Evolutionary conservation across 2,888 invertebrate genomes (phyloP).

Genomic region (Fragum whitleyi): DNA sequence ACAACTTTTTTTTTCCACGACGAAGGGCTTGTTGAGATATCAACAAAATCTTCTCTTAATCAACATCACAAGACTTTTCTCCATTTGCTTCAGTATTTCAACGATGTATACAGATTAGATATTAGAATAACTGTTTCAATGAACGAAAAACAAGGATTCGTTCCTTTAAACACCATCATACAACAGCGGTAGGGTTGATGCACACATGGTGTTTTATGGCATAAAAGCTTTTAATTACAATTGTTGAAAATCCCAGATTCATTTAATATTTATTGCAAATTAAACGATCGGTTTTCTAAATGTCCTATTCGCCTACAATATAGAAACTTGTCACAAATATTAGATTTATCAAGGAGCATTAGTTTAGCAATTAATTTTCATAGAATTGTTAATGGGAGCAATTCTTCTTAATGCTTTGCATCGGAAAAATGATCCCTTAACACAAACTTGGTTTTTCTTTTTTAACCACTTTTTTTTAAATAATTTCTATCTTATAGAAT

Average conservation of each 20-base stretch:
- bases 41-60: too few species aligned
- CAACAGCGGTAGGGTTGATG: background rate
- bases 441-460: too few species aligned
- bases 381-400: slow-evolving; percentile 4
- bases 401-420: background rate
- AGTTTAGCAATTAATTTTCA: slow-evolving; percentile 21
- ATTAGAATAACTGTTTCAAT: too few species aligned
- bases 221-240: slow-evolving; percentile 35
- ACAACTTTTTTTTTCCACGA: too few species aligned
- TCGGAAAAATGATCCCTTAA: background rate
- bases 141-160: too few species aligned
- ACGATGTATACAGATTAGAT: too few species aligned
- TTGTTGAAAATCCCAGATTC: slow-evolving; percentile 21
- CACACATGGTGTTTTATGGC: slow-evolving; percentile 9
- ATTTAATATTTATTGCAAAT: slow-evolving; percentile 33
- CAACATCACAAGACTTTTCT: too few species aligned
- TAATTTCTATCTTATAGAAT: too few species aligned
- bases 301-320: slow-evolving; percentile 21
- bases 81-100: too few species aligned
- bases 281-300: slow-evolving; percentile 23
- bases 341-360: slow-evolving; percentile 26
- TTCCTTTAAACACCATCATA: too few species aligned
- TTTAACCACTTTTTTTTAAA: too few species aligned
- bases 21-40: too few species aligned
- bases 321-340: slow-evolving; percentile 24